Evolutionary conservation across 2,113 vertebrate genomes (phyloP), one percentile per base, ranked within the genome.

Genomic region (Odontesthes bonariensis): DNA sequence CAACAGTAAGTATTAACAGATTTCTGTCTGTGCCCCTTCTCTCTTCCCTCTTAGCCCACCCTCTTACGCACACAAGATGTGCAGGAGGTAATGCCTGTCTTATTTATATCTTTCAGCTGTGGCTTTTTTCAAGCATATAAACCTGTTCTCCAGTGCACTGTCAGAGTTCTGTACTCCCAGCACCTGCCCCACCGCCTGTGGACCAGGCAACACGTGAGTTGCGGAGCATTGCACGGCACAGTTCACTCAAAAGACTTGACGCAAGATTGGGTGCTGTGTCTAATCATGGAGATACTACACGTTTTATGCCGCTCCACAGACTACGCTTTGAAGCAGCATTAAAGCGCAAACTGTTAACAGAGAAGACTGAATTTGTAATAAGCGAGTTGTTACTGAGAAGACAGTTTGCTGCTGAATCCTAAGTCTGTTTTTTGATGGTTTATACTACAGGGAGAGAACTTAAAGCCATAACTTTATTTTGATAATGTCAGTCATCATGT

Each of bases 41-140:
- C 38, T 54, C 40, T 55, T 49, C 31, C 66, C 42, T 22, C 46
- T 16, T 16, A 44, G 16, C 49, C 47, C 12, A 47, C 4, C 14
- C 22, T 22, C 59, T n/a, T 46, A 71, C 6, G 31, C 33, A 32
- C 11, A 10, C 22, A 8, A 54, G 12, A 44, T 13, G 53, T 55
- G 8, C 38, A 55, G 40, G 19, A 44, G 42, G 32, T 65, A 35
- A 70, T 44, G n/a, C 2, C 67, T 1, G 16, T 63, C 23, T 20
- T 23, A 9, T 75, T 65, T 49, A 23, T 65, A 61, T 88, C 63
- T 77, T 79, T 51, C 88, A 95, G 95, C 94, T 0, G 88, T 95
- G 65, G 91, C 92, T 0, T 95, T 95, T 89, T 95, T 95, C 89
- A 94, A 95, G 81, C 91, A 95, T 19, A 92, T 94, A 83, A 95